Conservation (phyloP, 2,888 invertebrate genomes). For the Pyrrhia umbra region DNA sequence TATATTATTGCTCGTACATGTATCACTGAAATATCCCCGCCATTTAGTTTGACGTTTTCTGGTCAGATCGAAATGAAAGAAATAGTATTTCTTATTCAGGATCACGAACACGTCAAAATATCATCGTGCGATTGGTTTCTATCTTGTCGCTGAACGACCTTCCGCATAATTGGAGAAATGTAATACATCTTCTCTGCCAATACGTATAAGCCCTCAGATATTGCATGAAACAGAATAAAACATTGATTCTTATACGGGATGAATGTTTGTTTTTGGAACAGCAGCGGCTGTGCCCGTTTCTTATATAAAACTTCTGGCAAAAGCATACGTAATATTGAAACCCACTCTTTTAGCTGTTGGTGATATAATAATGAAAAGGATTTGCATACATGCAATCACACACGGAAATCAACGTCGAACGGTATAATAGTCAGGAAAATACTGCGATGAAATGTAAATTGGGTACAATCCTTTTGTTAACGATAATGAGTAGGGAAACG, state of each 20-base stretch:
- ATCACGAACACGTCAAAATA: conserved; percentile 63
- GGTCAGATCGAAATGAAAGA: conserved; percentile 51
- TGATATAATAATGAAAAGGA: conserved; percentile 41
- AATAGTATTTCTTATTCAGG: conserved; percentile 61
- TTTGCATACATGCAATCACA: conserved; percentile 31
- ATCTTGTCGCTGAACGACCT: conserved; percentile 40
- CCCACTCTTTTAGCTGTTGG: neutral
- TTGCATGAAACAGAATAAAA: conserved; percentile 60
- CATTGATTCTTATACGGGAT: conserved; percentile 61
- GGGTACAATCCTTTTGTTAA: conserved; percentile 80
- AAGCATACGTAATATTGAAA: conserved; percentile 13
- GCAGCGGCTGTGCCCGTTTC: conserved; percentile 2
- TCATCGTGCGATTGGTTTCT: conserved; percentile 47
- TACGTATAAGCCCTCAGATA: conserved; percentile 57
- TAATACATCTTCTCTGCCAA: conserved; percentile 63
- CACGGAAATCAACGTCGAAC: conserved; percentile 57
- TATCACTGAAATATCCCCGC: conserved; percentile 47
- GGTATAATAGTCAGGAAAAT: conserved; percentile 65
- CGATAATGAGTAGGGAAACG: conserved; percentile 78
- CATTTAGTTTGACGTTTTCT: conserved; percentile 44
- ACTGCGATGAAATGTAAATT: conserved; percentile 78
- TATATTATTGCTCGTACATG: conserved; percentile 42
- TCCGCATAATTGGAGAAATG: conserved; percentile 65
- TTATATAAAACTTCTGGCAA: conserved; percentile 17
- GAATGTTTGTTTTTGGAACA: conserved; percentile 54